These are phyloP conservation scores for Gymnothorax javanicus DNA, from an alignment of 2,797 vertebrate species.

Conservation along the genomic window DNA sequence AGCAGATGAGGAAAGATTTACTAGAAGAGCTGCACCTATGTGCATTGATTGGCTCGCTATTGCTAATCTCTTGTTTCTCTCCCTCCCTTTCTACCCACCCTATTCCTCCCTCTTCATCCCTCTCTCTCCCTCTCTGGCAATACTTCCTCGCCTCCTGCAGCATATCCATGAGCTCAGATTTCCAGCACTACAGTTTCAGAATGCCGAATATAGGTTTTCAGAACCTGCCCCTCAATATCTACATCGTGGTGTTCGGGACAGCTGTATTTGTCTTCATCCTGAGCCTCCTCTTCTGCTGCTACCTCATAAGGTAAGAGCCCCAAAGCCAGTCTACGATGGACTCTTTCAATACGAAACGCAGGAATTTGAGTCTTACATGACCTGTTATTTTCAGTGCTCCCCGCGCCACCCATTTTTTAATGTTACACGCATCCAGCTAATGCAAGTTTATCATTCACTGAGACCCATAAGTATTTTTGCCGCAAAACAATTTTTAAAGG, in stretches of 20 bases:
- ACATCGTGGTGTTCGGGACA: conserved; percentile 98
- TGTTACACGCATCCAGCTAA: conserved; percentile 41
- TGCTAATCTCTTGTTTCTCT: background rate
- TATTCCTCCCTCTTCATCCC: conserved; percentile 11
- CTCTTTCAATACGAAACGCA: background rate
- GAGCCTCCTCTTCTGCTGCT: conserved; percentile 99
- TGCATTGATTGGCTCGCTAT: too few species aligned
- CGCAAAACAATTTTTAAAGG: too few species aligned
- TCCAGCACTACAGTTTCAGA: conserved; percentile 95
- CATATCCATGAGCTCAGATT: conserved; percentile 96
- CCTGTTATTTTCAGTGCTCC: background rate
- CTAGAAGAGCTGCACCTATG: background rate
- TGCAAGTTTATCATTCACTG: background rate
- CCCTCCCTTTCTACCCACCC: conserved; percentile 30
- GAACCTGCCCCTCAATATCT: conserved; percentile 99
- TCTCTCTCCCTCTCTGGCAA: conserved; percentile 19
- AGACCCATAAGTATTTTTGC: too few species aligned
- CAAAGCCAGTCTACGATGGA: background rate
- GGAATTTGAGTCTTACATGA: too few species aligned
- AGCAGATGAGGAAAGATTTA: conserved; percentile 15
- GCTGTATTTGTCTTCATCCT: conserved; percentile 99
- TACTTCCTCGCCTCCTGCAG: conserved; percentile 48
- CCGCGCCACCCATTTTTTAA: conserved; percentile 26
- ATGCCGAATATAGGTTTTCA: conserved; percentile 99
- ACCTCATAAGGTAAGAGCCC: conserved; percentile 90